Evolutionary conservation across 2,888 invertebrate genomes (phyloP).

Genomic region (Nipponacmea schrenckii): DNA sequence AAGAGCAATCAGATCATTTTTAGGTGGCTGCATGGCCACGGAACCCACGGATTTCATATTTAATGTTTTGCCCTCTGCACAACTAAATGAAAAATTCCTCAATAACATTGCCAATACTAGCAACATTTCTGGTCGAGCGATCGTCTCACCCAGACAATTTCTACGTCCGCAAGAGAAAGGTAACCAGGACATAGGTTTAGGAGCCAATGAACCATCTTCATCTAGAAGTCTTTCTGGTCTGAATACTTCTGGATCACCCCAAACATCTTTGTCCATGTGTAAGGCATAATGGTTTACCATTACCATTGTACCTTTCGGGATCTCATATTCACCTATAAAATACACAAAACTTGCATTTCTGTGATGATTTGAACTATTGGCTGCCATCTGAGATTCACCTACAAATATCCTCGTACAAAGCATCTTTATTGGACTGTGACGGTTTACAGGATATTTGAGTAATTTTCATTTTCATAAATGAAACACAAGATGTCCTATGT

Average conservation of each 20-base stretch:
- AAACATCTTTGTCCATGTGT: conserved; percentile 45
- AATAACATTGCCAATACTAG: conserved; percentile 22
- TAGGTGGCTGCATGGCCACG: not conserved
- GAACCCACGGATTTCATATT: not conserved
- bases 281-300: conserved; percentile 47
- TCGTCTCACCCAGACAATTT: conserved; percentile 28
- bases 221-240: conserved; percentile 50
- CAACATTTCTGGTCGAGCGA: conserved; percentile 31
- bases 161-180: conserved; percentile 51
- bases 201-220: conserved; percentile 42
- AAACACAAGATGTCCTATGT: no score
- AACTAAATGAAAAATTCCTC: conserved; percentile 22
- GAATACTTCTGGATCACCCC: conserved; percentile 47
- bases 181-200: conserved; percentile 48
- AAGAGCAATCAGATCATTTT: not conserved
- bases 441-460: no score
- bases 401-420: no score
- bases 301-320: conserved; percentile 47
- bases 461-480: no score
- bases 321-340: conserved; percentile 39
- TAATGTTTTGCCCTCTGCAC: not conserved
- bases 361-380: no score
- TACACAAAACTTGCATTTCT: no score
- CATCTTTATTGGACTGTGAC: no score
- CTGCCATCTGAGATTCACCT: no score